These are phyloP conservation scores for Melieria omissa DNA, from an alignment of 2,888 invertebrate genomes.

Conservation along the genomic window DNA sequence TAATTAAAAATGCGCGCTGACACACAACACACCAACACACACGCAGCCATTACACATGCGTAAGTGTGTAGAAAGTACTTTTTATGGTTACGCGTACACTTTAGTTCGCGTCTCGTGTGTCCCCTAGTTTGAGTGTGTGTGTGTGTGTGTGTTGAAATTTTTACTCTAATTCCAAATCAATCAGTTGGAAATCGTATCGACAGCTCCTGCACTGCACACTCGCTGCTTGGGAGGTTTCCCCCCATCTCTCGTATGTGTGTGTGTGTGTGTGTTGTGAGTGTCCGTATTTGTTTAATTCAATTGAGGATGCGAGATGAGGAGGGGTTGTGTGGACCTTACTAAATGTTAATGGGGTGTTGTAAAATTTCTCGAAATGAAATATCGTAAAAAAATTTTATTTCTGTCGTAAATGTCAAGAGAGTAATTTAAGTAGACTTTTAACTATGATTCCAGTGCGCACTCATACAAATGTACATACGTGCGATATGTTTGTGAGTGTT, in stretches of 20 bases:
- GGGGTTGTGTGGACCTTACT: not conserved
- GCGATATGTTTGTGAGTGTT: too few species aligned
- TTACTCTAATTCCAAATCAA: slow-evolving; percentile 23
- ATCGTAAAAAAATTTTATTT: slow-evolving; percentile 60
- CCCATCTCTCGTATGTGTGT: not conserved
- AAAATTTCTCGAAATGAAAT: slow-evolving; percentile 55
- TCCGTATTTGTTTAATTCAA: not conserved
- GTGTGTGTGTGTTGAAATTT: not conserved
- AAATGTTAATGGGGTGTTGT: slow-evolving; percentile 41
- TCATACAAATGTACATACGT: too few species aligned
- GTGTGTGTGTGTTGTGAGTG: not conserved
- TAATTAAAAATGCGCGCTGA: slow-evolving; percentile 58
- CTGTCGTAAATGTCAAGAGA: slow-evolving; percentile 59
- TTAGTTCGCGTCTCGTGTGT: slow-evolving; percentile 20
- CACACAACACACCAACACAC: too few species aligned
- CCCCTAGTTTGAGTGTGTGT: slow-evolving; percentile 2
- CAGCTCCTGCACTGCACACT: not conserved
- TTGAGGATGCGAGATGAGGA: not conserved
- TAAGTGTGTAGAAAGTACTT: not conserved
- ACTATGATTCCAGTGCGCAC: slow-evolving; percentile 20
- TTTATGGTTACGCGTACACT: slow-evolving; percentile 27
- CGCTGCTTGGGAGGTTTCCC: slow-evolving; percentile 1
- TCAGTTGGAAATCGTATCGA: slow-evolving; percentile 17
- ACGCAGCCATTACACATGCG: too few species aligned
- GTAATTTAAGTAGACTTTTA: slow-evolving; percentile 55